Evolutionary conservation across 2,797 vertebrate genomes (phyloP).

Genomic region (Microchirus variegatus): DNA sequence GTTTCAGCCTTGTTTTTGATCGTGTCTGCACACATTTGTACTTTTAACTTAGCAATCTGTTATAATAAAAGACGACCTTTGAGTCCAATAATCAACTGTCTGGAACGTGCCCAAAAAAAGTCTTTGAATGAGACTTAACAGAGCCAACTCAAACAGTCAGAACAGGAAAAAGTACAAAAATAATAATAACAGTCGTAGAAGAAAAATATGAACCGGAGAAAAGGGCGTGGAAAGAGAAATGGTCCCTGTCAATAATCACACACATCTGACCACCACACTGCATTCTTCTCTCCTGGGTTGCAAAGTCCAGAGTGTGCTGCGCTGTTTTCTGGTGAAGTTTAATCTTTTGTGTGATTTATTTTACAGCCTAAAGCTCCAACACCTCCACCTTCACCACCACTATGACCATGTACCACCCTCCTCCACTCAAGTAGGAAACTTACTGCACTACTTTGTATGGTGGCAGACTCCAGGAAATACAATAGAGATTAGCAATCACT

Average conservation of each 20-base stretch:
- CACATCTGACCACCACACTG: slow-evolving; percentile 1
- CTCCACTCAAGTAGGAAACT: slow-evolving; percentile 42
- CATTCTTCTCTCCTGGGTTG: slow-evolving; percentile 28
- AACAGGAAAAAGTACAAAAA: neutral
- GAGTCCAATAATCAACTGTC: slow-evolving; percentile 1
- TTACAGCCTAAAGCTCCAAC: slow-evolving; percentile 33
- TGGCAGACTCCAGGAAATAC: slow-evolving; percentile 49
- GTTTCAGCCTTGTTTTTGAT: slow-evolving; percentile 5
- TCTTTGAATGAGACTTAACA: neutral
- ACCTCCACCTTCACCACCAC: neutral
- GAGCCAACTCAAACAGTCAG: neutral
- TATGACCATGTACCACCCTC: neutral
- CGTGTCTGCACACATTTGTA: neutral
- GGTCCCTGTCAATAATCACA: neutral
- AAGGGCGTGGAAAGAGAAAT: neutral
- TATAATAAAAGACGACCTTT: slow-evolving; percentile 2
- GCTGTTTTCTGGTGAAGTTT: slow-evolving; percentile 58
- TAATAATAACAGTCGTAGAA: neutral
- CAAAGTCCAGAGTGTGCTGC: slow-evolving; percentile 63
- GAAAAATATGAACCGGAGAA: neutral
- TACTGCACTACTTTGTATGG: slow-evolving; percentile 54
- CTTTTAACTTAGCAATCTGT: slow-evolving; percentile 4
- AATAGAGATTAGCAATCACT: slow-evolving; percentile 64
- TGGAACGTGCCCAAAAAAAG: neutral
- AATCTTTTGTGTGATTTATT: slow-evolving; percentile 65